Base-by-base conservation (phyloP, 2,797 vertebrate genomes). In the Schizothorax lantsangensis region DNA sequence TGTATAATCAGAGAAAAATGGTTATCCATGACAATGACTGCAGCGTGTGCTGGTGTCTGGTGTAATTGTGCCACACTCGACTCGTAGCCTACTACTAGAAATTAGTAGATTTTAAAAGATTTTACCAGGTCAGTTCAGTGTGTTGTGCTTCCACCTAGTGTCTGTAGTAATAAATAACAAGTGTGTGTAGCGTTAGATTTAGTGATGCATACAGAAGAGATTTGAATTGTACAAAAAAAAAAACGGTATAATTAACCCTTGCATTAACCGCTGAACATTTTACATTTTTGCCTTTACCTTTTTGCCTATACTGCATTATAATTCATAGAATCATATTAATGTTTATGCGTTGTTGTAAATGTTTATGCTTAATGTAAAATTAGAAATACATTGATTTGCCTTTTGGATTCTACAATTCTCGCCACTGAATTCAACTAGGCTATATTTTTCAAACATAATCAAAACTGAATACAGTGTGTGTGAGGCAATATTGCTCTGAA, bases 101-200 rank as follows among this genome's bases (percentile, higher is more conserved):
- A 81, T 68, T n/a, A n/a, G 30, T 21, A 23, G n/a, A n/a, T n/a
- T n/a, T n/a, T n/a, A n/a, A n/a, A n/a, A 69, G 45, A 2, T 1
- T 85, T 71, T 14, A 45, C 12, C 15, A 73, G 8, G 11, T 68
- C 1, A 26, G 66, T 15, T 74, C 66, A 6, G n/a, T 81, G 66
- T 72, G 81, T 38, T 69, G 52, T 45, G 54, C 66, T 88, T 73
- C 89, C 84, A 69, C 14, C 87, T 86, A 69, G 89, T 88, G 89
- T 86, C 30, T 79, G 33, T 14, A 68, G 8, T 26, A n/a, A 66
- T 26, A 47, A 64, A 71, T 72, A 66, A 54, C 79, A 84, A 17
- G 72, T 64, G 66, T 11, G 45, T 33, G 2, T 5, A 30, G 33
- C 17, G 9, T 11, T 54, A 12, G 30, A 2, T 38, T 49, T 10